Percentiles rank a stretch among this genome's conserved stretches.
Conservation (phyloP, 2,797 vertebrate genomes). For the Anas bahamensis region DNA sequence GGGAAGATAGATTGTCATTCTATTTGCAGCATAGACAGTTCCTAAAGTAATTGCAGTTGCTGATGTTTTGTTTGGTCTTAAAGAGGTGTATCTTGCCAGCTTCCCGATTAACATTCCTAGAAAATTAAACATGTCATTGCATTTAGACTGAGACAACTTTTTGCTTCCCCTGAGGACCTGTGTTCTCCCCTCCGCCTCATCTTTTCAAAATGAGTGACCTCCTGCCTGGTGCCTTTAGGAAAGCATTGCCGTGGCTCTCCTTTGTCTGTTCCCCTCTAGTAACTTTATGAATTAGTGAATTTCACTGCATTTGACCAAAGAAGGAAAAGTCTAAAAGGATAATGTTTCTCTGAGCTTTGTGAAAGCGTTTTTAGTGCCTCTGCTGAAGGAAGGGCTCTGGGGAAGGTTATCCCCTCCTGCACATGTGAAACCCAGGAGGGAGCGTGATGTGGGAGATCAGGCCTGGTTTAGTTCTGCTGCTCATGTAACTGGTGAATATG, state of each 20-base stretch:
- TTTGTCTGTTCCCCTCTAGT: background rate
- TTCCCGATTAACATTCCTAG: constrained; percentile 43
- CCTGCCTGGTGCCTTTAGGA: background rate
- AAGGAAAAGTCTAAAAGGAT: background rate
- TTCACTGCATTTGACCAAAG: background rate
- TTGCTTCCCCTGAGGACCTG: background rate
- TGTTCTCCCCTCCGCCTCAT: background rate
- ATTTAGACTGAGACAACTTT: constrained; percentile 3
- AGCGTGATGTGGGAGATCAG: background rate
- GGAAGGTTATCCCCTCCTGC: background rate
- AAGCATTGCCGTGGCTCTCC: background rate
- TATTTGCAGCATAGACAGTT: background rate
- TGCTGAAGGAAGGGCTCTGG: background rate
- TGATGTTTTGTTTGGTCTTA: constrained; percentile 52
- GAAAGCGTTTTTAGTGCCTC: background rate
- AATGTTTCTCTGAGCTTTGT: background rate
- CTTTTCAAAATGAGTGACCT: background rate
- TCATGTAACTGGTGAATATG: background rate
- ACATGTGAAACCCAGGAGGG: background rate
- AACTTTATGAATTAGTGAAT: background rate
- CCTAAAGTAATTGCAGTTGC: constrained; percentile 26
- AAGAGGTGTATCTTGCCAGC: constrained; percentile 10
- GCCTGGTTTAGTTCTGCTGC: background rate
- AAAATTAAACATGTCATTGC: constrained; percentile 22
- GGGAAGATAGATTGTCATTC: background rate